Evolutionary conservation across 2,113 vertebrate genomes (phyloP).

Genomic region (Osmerus mordax): DNA sequence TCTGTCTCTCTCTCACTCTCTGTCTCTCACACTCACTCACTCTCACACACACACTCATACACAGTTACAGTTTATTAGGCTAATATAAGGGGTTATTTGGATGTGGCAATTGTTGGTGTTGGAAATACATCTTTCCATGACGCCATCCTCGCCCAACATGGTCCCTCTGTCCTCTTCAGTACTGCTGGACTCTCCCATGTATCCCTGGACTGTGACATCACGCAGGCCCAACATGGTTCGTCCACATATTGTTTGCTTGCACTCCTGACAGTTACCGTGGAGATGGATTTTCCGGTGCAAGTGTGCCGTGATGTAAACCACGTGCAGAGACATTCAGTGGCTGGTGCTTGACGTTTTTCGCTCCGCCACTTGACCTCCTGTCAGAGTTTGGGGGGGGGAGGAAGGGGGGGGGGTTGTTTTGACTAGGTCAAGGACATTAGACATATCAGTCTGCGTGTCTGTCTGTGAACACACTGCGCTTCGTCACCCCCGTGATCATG

Average conservation of each 20-base stretch:
- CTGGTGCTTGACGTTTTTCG: not conserved
- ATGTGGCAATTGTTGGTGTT: not conserved
- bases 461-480: too few species aligned
- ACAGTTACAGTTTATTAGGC: not conserved
- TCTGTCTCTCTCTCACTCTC: not conserved
- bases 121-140: not conserved
- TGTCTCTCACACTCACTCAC: too few species aligned
- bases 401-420: not conserved
- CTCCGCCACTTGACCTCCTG: not conserved
- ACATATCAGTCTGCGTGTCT: slow-evolving; percentile 7
- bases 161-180: not conserved
- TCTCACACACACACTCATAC: not conserved
- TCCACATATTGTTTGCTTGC: not conserved
- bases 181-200: too few species aligned
- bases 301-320: slow-evolving; percentile 25
- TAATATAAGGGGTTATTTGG: not conserved
- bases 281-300: slow-evolving; percentile 7
- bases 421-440: not conserved
- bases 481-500: too few species aligned
- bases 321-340: slow-evolving; percentile 9
- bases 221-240: not conserved
- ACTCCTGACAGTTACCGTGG: not conserved
- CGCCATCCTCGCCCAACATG: not conserved
- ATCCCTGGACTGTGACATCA: too few species aligned
- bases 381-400: not conserved